These are phyloP conservation scores for Limnephilus marmoratus DNA, from an alignment of 2,888 invertebrate genomes.

Conservation along the genomic window DNA sequence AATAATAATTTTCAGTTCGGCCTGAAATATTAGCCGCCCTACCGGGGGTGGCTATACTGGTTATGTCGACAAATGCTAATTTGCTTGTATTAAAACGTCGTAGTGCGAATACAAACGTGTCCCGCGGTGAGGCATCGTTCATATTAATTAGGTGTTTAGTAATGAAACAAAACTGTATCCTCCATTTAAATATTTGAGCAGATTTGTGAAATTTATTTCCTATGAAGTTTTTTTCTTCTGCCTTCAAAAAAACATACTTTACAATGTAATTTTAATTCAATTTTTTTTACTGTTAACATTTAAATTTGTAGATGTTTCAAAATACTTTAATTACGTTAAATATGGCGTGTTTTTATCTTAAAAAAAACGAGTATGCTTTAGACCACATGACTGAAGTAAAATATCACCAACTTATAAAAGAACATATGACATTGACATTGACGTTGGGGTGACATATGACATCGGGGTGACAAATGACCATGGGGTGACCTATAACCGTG, in stretches of 20 bases:
- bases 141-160: slow-evolving; percentile 14
- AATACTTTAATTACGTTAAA: too few species aligned
- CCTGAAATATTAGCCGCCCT: background rate
- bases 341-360: too few species aligned
- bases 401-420: too few species aligned
- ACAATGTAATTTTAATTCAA: background rate
- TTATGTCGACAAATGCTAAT: slow-evolving; percentile 10
- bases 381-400: too few species aligned
- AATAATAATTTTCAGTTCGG: slow-evolving; percentile 12
- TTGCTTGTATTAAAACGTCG: slow-evolving; percentile 9
- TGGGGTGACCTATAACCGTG: too few species aligned
- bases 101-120: background rate
- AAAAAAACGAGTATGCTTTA: too few species aligned
- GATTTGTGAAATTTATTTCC: background rate
- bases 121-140: slow-evolving; percentile 1
- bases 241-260: background rate
- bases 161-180: slow-evolving; percentile 5
- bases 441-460: too few species aligned
- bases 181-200: background rate
- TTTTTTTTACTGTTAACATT: background rate
- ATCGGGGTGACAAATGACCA: too few species aligned
- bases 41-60: background rate
- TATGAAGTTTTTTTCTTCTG: background rate
- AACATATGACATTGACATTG: too few species aligned
- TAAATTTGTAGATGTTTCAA: too few species aligned